Percentiles rank a stretch among this genome's conserved stretches.
These are phyloP conservation scores for Troglohyphantes excavatus DNA, from an alignment of 2,888 invertebrate species.

Conservation along the genomic window DNA sequence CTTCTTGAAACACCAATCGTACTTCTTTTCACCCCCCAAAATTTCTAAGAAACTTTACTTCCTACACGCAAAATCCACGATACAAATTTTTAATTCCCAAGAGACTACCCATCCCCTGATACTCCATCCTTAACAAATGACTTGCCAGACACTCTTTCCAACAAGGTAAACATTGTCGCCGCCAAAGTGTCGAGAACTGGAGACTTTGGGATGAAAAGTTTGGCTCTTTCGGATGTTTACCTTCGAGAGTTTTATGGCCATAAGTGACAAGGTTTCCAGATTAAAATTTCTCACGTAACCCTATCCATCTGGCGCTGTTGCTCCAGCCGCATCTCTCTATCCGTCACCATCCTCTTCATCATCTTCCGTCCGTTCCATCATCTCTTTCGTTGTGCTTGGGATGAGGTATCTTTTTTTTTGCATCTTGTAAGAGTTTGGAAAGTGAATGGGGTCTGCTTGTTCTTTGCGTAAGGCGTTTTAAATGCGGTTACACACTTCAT, in stretches of 20 bases:
- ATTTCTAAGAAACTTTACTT: not conserved
- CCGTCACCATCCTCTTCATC: no score
- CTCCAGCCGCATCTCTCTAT: no score
- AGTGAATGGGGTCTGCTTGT: not conserved
- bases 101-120: not conserved
- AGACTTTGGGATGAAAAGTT: not conserved
- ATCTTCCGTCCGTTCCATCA: not conserved
- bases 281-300: not conserved
- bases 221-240: slow-evolving; percentile 13
- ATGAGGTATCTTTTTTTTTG: not conserved
- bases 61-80: not conserved
- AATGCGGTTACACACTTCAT: no score
- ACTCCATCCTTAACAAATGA: not conserved
- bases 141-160: not conserved
- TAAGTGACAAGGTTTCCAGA: not conserved
- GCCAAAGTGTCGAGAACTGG: slow-evolving; percentile 8
- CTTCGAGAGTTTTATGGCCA: not conserved
- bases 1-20: no score
- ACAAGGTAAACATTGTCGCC: slow-evolving; percentile 1
- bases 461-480: no score
- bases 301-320: not conserved
- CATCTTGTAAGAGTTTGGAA: no score
- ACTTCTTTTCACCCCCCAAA: not conserved
- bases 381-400: not conserved
- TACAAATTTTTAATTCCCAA: not conserved